Evolutionary conservation across 1,140 invertebrate genomes (phyloP), one percentile per base, ranked within the genome.

Genomic region (Heliconius hewitsoni): DNA sequence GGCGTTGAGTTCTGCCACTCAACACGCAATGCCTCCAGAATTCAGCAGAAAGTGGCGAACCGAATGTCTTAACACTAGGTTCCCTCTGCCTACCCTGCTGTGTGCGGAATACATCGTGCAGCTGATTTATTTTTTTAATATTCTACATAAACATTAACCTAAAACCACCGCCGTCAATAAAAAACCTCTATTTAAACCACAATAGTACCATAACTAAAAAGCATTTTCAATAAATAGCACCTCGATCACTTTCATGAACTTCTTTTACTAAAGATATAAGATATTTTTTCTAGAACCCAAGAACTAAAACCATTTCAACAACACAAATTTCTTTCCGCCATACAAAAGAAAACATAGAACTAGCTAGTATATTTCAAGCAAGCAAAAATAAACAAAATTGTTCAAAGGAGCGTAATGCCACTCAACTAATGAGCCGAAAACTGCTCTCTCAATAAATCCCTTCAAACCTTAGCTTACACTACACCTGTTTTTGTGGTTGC

Each of bases 401-500:
- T 77, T 81, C 76, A 82, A 80, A 80, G 73, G 57, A 76, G 39
- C 75, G 75, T 82, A 82, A 74, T 79, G 74, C 79, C 76, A 83
- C 79, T 83, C 78, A 80, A 80, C 81, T 83, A 83, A 83, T 83
- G 81, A 83, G 79, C 57, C 81, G 79, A 78, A 81, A 83, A 83
- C 79, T 83, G 76, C 76, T 74, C 78, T 78, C 82, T 76, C 79
- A 82, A 86, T 85, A 86, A 86, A 85, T 85, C 84, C 78, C 78
- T 81, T 73, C 74, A 80, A 82, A 79, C 73, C 81, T 75, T 81
- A 57, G 66, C 78, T 85, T 81, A 76, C 80, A 79, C 79, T 82
- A 86, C 88, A 88, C 86, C 86, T 89, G 88, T 88, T 88, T 86
- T 87, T 89, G 86, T 79, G 81, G 81, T 82, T 77, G 70, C 80